Base-by-base conservation (phyloP, 2,797 vertebrate genomes). In the Acrossocheilus wenchowensis region DNA sequence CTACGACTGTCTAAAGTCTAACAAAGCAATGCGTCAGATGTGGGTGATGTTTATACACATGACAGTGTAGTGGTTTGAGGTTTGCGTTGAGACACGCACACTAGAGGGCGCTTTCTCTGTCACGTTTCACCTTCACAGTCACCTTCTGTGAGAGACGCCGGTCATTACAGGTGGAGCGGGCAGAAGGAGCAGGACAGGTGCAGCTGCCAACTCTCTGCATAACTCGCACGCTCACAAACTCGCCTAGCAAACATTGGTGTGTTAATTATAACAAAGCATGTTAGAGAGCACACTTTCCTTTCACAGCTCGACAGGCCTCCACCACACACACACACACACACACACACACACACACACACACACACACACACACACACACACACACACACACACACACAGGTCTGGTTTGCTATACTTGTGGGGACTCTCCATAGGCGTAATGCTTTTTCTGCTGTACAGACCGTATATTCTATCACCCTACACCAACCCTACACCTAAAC, bases 81-180 rank as follows among this genome's bases (percentile, higher is more conserved):
- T 45, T 62, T 62, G 26, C 34, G 62, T 23, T n/a, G 11, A 57
- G 77, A 17, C 21, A 75, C 23, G 26, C 11, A 84, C 78, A 84
- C 81, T 64, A 89, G 88, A 84, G 85, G 88, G 82, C 43, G 9
- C 85, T 62, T 41, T 34, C 64, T 36, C 30, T 8, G 26, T 84
- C 71, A 89, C 78, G 72, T 87, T 87, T 84, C 71, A 89, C 88
- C 85, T 87, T 87, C 71, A 72, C 78, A 15, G 17, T 89, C 85
- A 87, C 82, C 85, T 84, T 78, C 36, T 52, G 77, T 34, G 23
- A 74, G n/a, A 45, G 54, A 43, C 7, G 5, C 5, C 74, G 48
- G n/a, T 74, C 60, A 77, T 66, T 62, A 80, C 81, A 77, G 84
- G 87, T 86, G 80, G 41, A n/a, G 62, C 36, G 30, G 52, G 66